Conservation (phyloP, 2,888 invertebrate species). For the Tortricodes alternella region DNA sequence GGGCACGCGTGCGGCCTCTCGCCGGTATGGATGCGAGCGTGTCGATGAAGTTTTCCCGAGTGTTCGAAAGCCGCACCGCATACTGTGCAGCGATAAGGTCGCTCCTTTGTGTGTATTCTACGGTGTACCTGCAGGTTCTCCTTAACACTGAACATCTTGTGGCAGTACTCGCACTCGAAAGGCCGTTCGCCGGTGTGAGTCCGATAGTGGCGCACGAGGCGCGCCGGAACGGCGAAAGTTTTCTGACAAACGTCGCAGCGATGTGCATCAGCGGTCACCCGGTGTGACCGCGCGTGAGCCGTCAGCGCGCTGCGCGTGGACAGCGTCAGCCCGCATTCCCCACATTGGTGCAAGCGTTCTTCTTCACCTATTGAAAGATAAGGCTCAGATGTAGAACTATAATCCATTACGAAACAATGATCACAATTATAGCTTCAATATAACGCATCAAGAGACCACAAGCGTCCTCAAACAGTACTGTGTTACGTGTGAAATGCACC, state of each 20-base stretch:
- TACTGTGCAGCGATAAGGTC: conserved; percentile 94
- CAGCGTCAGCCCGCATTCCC: conserved; percentile 88
- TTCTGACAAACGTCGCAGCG: conserved; percentile 95
- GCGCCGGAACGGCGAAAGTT: conserved; percentile 94
- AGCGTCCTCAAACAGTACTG: conserved; percentile 70
- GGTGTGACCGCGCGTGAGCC: conserved; percentile 84
- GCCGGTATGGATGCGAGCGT: conserved; percentile 95
- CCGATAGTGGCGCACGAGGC: conserved; percentile 92
- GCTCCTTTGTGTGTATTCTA: conserved; percentile 95
- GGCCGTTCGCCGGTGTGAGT: conserved; percentile 96
- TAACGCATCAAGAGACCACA: conserved; percentile 49
- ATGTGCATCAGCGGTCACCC: conserved; percentile 86
- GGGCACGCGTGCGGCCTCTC: conserved; percentile 95
- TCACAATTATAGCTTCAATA: conserved; percentile 36
- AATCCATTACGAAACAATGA: conserved; percentile 45
- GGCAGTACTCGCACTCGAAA: conserved; percentile 95
- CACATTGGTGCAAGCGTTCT: conserved; percentile 82
- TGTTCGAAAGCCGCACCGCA: conserved; percentile 95
- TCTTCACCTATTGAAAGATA: conserved; percentile 78
- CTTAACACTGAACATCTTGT: conserved; percentile 95
- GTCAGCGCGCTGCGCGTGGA: conserved; percentile 89
- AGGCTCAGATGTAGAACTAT: conserved; percentile 49
- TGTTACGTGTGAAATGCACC: conserved; percentile 73
- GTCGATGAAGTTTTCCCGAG: conserved; percentile 94
- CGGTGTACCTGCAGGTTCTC: conserved; percentile 95